Base-by-base conservation (phyloP, 2,113 vertebrate species). In the Trematomus loennbergii region DNA sequence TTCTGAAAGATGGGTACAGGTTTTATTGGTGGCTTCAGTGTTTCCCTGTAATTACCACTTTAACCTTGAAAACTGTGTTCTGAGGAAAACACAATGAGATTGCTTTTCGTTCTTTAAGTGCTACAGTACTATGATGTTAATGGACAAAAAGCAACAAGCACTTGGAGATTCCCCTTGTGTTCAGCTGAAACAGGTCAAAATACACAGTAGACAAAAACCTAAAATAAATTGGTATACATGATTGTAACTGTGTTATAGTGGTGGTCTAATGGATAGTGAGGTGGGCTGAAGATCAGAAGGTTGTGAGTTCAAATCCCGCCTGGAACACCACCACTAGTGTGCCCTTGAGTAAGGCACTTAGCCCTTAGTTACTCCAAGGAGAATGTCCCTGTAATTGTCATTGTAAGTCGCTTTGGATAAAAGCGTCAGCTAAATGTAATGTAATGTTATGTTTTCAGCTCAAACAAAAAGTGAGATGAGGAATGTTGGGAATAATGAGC, bases 61-160 rank as follows among this genome's bases (percentile, higher is more conserved):
- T 73, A 86, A 83, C 66, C 76, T 76, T 81, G 73, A 83, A 67
- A 43, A 72, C 46, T 79, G 64, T 79, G 64, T 33, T 70, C 72
- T 50, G 54, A 78, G 57, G 22, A 54, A 85, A 67, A 78, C 52
- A 71, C 53, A 54, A 18, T 25, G 20, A 68, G 65, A 80, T 78
- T 69, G 82, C 52, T 81, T 86, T 84, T 60, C 16, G 43, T 57
- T 65, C 67, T 43, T 66, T 40, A 58, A 69, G 65, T 83, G 54
- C 61, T 33, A 50, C 43, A 65, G 18, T 16, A 48, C 48, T 63
- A 36, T 64, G 8, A 8, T 40, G 75, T 70, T 33, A 77, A 72
- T 64, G n/a, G 20, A 70, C 78, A 73, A 11, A 72, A 83, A 79
- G 62, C 52, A 57, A 68, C 25, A 58, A 48, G 25, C n/a, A 63